Evolutionary conservation across 2,113 vertebrate genomes (phyloP).

Genomic region (Nothobranchius kuhntae): DNA sequence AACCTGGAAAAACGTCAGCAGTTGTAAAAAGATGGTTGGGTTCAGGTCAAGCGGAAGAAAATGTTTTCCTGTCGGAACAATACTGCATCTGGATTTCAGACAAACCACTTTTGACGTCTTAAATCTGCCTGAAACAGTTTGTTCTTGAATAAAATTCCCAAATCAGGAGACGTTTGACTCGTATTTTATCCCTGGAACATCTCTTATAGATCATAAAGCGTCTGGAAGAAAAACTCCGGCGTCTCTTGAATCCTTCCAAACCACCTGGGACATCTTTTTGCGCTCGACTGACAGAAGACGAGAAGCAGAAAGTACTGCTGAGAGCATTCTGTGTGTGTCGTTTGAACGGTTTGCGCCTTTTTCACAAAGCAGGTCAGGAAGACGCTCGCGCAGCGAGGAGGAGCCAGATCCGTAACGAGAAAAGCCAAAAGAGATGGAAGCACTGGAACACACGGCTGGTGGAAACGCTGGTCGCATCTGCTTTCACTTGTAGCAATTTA

Average conservation of each 20-base stretch:
- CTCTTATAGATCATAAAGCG: too few relatives aligned
- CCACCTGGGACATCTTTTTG: neutral
- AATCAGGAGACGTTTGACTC: too few relatives aligned
- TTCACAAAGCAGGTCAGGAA: conserved; percentile 10
- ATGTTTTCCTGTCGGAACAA: too few relatives aligned
- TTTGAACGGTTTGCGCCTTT: conserved; percentile 9
- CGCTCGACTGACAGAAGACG: neutral
- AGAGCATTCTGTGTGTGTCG: conserved; percentile 15
- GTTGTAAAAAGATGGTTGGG: too few relatives aligned
- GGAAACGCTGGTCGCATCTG: conserved; percentile 56
- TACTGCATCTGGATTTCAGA: too few relatives aligned
- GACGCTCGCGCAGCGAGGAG: conserved; percentile 2
- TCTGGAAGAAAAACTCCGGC: neutral
- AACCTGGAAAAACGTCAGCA: too few relatives aligned
- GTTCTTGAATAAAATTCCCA: too few relatives aligned
- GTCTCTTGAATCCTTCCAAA: neutral
- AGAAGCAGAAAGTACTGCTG: neutral
- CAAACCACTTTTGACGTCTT: too few relatives aligned
- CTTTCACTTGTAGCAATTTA: conserved; percentile 64
- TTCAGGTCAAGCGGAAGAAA: too few relatives aligned
- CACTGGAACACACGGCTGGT: conserved; percentile 33
- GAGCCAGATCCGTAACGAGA: conserved; percentile 34
- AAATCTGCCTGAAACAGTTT: too few relatives aligned
- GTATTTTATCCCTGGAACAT: too few relatives aligned
- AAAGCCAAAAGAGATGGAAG: conserved; percentile 49